Evolutionary conservation across 2,113 vertebrate genomes (phyloP).

Genomic region (Ochotona curzoniae): DNA sequence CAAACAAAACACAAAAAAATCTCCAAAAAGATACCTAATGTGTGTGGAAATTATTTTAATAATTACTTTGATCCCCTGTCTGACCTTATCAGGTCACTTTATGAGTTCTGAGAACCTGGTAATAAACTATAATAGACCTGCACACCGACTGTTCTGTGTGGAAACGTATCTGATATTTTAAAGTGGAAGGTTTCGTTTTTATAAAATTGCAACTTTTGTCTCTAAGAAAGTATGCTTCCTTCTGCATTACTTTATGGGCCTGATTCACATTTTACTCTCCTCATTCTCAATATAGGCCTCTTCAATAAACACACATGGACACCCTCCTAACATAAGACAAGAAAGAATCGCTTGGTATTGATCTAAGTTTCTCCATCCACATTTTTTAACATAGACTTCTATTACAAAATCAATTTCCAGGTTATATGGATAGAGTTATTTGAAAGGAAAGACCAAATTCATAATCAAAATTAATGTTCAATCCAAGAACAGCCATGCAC

Average conservation of each 20-base stretch:
- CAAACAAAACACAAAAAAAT: slow-evolving; percentile 41
- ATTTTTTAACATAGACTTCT: slow-evolving; percentile 39
- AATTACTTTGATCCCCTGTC: neutral
- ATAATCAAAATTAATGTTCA: slow-evolving; percentile 54
- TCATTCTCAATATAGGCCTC: neutral
- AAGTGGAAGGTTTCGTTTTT: slow-evolving; percentile 23
- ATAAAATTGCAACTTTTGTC: slow-evolving; percentile 30
- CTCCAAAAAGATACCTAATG: neutral
- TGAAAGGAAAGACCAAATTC: slow-evolving; percentile 55
- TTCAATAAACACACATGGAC: neutral
- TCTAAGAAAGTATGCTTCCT: slow-evolving; percentile 12
- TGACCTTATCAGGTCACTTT: slow-evolving; percentile 28
- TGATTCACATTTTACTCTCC: slow-evolving; percentile 6
- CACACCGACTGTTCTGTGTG: neutral
- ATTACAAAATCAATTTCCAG: slow-evolving; percentile 58
- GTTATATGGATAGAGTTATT: slow-evolving; percentile 11
- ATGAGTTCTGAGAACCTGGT: slow-evolving; percentile 1
- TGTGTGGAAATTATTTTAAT: slow-evolving; percentile 34
- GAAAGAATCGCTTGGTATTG: neutral
- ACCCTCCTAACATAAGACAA: neutral
- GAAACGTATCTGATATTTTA: slow-evolving; percentile 45
- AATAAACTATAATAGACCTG: neutral
- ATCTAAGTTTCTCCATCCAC: slow-evolving; percentile 19
- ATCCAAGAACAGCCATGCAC: slow-evolving; percentile 26
- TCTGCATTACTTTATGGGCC: slow-evolving; percentile 26